phyloP scores from a whole-genome alignment of 2,888 invertebrate species.

The Oxytorus armatus region DNA sequence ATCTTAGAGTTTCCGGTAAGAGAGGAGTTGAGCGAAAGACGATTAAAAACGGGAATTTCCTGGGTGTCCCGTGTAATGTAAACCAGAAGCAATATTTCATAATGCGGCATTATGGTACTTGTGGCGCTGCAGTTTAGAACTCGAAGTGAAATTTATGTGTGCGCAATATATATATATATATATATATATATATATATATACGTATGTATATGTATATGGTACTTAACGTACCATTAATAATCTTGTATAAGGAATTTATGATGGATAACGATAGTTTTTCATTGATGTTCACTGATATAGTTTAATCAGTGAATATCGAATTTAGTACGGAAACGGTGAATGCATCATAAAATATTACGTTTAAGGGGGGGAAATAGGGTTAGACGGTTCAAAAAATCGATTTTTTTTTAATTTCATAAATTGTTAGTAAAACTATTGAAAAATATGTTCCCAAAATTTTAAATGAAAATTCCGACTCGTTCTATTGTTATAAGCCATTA shows the following conservation, averaged over 20 bases:
- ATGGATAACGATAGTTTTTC: not conserved
- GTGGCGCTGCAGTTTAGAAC: not conserved
- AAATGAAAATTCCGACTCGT: too few relatives aligned
- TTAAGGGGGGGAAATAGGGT: too few relatives aligned
- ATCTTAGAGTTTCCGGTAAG: constrained; percentile 78
- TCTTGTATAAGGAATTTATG: not conserved
- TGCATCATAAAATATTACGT: not conserved
- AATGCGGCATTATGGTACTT: not conserved
- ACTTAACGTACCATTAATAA: not conserved
- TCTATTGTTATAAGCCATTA: too few relatives aligned
- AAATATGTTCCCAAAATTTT: too few relatives aligned
- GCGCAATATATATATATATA: not conserved
- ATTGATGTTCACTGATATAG: too few relatives aligned
- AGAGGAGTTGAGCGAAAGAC: constrained; percentile 44
- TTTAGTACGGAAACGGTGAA: not conserved
- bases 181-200: too few relatives aligned
- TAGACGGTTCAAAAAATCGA: too few relatives aligned
- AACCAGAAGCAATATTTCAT: constrained; percentile 20
- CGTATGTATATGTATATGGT: not conserved
- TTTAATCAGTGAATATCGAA: not conserved
- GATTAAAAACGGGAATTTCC: constrained; percentile 75
- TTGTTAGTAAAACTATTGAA: too few relatives aligned
- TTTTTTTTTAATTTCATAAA: too few relatives aligned
- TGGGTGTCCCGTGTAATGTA: constrained; percentile 44
- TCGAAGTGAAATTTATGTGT: not conserved